Evolutionary conservation across 2,888 invertebrate genomes (phyloP).

Genomic region (Ichneumoninae sp.): DNA sequence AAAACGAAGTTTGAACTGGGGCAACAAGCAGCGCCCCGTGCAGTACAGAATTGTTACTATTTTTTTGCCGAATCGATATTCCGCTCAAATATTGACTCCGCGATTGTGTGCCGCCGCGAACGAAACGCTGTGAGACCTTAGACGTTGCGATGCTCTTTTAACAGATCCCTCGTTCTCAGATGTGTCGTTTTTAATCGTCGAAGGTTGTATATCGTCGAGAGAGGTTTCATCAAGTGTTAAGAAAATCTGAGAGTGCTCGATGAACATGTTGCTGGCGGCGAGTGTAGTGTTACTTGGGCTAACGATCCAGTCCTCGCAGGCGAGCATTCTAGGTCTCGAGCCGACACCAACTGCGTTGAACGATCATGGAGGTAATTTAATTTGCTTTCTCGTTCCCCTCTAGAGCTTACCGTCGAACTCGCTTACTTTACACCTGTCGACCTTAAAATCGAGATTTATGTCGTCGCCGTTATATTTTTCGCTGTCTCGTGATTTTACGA

Average conservation of each 20-base stretch:
- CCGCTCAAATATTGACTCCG: constrained; percentile 83
- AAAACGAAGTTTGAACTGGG: constrained; percentile 1
- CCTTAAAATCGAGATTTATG: not conserved
- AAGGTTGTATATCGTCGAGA: constrained; percentile 42
- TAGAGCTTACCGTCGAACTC: constrained; percentile 24
- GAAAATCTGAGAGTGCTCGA: constrained; percentile 58
- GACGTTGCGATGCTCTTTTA: constrained; percentile 70
- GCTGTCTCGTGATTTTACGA: not conserved
- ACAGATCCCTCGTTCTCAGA: constrained; percentile 63
- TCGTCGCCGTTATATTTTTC: not conserved
- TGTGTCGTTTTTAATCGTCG: constrained; percentile 74
- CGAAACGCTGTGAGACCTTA: constrained; percentile 63
- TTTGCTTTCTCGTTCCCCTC: constrained; percentile 67
- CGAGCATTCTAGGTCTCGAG: constrained; percentile 76
- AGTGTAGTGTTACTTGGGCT: constrained; percentile 79
- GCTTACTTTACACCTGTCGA: not conserved
- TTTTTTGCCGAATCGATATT: constrained; percentile 82
- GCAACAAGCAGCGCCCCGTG: constrained; percentile 67
- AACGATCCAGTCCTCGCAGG: constrained; percentile 79
- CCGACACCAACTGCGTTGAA: constrained; percentile 81
- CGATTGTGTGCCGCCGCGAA: constrained; percentile 69
- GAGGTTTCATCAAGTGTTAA: constrained; percentile 49
- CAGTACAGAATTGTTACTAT: constrained; percentile 73
- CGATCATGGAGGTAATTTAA: constrained; percentile 83
- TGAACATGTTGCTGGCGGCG: constrained; percentile 76